Evolutionary conservation across 2,113 vertebrate genomes (phyloP).

Genomic region (Kryptolebias marmoratus): DNA sequence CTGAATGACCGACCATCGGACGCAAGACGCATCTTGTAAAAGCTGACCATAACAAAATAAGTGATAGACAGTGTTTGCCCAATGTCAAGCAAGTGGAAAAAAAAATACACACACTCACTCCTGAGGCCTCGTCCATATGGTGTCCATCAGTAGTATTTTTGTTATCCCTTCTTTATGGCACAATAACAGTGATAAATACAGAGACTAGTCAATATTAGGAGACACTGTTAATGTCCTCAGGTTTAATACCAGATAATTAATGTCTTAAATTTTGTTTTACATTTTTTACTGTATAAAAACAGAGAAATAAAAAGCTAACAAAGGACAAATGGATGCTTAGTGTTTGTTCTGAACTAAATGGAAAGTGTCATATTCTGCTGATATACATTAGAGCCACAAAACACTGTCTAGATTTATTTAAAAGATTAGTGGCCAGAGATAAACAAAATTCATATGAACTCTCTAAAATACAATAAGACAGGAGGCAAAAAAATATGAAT

Average conservation of each 20-base stretch:
- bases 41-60: constrained; percentile 76
- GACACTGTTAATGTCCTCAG: background rate
- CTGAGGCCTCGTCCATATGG: constrained; percentile 65
- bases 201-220: constrained; percentile 2
- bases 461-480: too few species aligned
- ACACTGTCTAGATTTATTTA: too few species aligned
- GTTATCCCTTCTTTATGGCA: constrained; percentile 32
- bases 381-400: too few species aligned
- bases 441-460: too few species aligned
- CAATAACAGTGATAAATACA: constrained; percentile 16
- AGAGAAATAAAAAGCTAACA: background rate
- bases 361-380: too few species aligned
- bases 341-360: too few species aligned
- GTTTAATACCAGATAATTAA: background rate
- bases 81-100: constrained; percentile 67
- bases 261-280: background rate
- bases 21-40: constrained; percentile 47
- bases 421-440: too few species aligned
- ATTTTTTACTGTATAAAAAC: background rate
- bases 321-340: too few species aligned
- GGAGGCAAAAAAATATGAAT: too few species aligned
- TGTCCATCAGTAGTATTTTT: constrained; percentile 52
- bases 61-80: constrained; percentile 46
- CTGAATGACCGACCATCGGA: constrained; percentile 29
- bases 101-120: constrained; percentile 45